Evolutionary conservation across 2,113 vertebrate species (phyloP), one percentile per base, ranked within the genome.

Genomic region (Poeciliopsis turrubarensis): DNA sequence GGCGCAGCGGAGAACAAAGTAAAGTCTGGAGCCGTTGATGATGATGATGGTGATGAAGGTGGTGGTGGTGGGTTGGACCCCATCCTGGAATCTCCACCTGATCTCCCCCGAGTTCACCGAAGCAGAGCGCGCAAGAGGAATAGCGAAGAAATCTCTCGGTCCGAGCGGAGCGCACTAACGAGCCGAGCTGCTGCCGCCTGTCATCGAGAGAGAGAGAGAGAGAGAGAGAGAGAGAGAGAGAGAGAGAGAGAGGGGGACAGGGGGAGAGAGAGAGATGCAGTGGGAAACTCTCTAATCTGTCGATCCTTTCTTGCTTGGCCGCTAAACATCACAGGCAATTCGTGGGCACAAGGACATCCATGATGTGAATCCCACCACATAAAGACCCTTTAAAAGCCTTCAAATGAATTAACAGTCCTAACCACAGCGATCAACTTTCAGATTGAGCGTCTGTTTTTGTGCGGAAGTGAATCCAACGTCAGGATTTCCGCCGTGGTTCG

Each of bases 291-390:
- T 69, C 84, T 93, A 92, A 92, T 92, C 91, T 91, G 79, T 73
- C 70, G 60, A 80, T 83, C 69, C 68, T 67, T 83, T 78, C 79
- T 83, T 79, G 78, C 74, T 87, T 84, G 88, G 85, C 72, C 78
- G 80, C 57, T 83, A 77, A 87, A 80, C 88, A 85, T 91, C 90
- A 89, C 86, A 90, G 85, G 86, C 82, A 90, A 92, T 92, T 84
- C 89, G 86, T 14, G n/a, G 47, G 60, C 5, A 60, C 29, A 10
- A 26, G 41, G 61, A 25, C 67, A 27, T 88, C 51, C 83, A 25
- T 27, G 68, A 85, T 57, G 22, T 3, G 25, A 57, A 54, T 54
- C 1, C 22, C 22, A 1, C 41, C 3, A 14, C 17, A 14, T 44
- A 44, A 44, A 44, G 41, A 44, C 41, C 13, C 14, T 13, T 17